Evolutionary conservation across 2,888 invertebrate genomes (phyloP).

Genomic region (Malacosoma neustria): DNA sequence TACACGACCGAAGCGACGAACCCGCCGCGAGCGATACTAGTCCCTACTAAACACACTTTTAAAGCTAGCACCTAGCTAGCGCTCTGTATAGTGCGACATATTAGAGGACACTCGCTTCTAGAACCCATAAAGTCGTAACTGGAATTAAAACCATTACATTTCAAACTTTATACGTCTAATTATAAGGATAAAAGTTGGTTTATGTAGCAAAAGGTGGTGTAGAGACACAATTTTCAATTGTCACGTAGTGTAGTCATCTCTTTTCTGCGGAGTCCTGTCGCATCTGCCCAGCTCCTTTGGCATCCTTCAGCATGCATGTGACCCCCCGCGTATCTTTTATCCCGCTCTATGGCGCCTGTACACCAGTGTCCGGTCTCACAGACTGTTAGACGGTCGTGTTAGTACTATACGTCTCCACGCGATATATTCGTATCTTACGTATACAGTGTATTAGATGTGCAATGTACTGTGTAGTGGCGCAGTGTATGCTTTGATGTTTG

Average conservation of each 20-base stretch:
- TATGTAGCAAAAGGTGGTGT: constrained; percentile 38
- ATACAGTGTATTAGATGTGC: constrained; percentile 50
- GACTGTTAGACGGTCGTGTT: constrained; percentile 65
- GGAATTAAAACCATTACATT: constrained; percentile 10
- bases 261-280: constrained; percentile 73
- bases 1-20: constrained; percentile 47
- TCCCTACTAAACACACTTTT: constrained; percentile 40
- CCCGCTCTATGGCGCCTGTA: constrained; percentile 59
- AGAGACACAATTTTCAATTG: constrained; percentile 74
- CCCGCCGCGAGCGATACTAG: constrained; percentile 35
- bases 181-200: constrained; percentile 19
- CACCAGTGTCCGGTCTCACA: constrained; percentile 69
- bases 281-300: constrained; percentile 69
- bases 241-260: constrained; percentile 72
- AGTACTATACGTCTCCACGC: constrained; percentile 25
- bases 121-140: constrained; percentile 31
- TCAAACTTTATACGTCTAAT: constrained; percentile 13
- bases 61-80: constrained; percentile 55
- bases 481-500: constrained; percentile 52
- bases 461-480: constrained; percentile 67
- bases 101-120: constrained; percentile 58
- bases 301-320: constrained; percentile 67
- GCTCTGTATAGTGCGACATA: constrained; percentile 65
- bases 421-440: constrained; percentile 40
- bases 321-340: constrained; percentile 67